phyloP scores from a whole-genome alignment of 23 tunicate species.

The Phallusia fumigata region DNA sequence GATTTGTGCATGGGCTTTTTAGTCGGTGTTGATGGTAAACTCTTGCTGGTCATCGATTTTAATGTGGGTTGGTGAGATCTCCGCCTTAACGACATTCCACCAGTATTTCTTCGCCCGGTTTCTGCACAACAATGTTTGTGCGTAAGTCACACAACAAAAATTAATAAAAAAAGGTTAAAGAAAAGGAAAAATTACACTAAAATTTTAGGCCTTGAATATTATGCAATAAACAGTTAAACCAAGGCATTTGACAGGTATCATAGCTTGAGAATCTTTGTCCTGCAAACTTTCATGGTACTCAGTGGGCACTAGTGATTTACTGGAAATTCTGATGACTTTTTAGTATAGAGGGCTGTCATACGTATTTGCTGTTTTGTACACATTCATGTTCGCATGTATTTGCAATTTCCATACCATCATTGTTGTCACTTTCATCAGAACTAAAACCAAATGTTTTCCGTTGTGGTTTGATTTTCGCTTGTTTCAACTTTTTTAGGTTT shows the following conservation, averaged over 20 bases:
- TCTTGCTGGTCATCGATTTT: background rate
- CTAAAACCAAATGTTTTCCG: slow-evolving; percentile 61
- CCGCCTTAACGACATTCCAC: background rate
- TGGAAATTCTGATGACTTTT: too few relatives aligned
- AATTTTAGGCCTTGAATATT: too few relatives aligned
- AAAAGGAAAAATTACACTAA: too few relatives aligned
- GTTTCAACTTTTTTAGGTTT: background rate
- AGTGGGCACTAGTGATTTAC: too few relatives aligned
- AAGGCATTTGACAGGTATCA: too few relatives aligned
- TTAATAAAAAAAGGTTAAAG: too few relatives aligned
- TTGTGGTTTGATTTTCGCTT: background rate
- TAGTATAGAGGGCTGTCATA: too few relatives aligned
- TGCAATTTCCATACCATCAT: slow-evolving; percentile 11
- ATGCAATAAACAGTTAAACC: too few relatives aligned
- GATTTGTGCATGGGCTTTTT: slow-evolving; percentile 23
- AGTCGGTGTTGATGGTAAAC: slow-evolving; percentile 8
- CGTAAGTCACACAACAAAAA: too few relatives aligned
- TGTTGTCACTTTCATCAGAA: slow-evolving; percentile 75
- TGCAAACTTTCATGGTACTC: too few relatives aligned
- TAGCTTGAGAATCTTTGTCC: too few relatives aligned
- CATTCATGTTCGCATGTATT: background rate
- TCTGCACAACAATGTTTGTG: background rate
- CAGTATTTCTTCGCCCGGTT: background rate
- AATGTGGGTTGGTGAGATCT: background rate
- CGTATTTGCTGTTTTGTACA: too few relatives aligned